A percentile compares a stretch with the other conserved stretches of the same genome.
Conservation (phyloP, 1,140 invertebrate species). For the Agrypnia vestita region DNA sequence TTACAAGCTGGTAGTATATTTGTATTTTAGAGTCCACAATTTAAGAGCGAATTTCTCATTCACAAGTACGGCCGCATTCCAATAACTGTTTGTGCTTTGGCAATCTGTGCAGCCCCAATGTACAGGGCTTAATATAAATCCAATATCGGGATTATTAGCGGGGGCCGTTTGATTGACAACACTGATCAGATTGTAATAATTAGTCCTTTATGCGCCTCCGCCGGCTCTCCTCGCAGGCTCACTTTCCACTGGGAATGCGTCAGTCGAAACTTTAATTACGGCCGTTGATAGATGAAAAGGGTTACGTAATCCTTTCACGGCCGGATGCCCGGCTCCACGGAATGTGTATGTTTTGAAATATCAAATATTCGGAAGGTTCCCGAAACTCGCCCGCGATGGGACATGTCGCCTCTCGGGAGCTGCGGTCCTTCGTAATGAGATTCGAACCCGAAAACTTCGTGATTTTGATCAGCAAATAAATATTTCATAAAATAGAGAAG, state of each 20-base stretch:
- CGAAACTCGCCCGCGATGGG: constrained; percentile 19
- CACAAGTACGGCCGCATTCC: neutral
- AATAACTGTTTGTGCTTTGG: constrained; percentile 13
- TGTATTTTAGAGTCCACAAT: too few relatives aligned
- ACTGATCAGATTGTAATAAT: constrained; percentile 60
- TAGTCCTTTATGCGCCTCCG: constrained; percentile 50
- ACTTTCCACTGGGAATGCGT: constrained; percentile 49
- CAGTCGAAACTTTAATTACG: constrained; percentile 60
- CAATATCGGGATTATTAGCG: constrained; percentile 54
- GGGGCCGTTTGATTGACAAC: constrained; percentile 57
- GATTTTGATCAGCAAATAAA: constrained; percentile 53
- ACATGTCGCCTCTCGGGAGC: constrained; percentile 24
- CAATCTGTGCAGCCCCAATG: constrained; percentile 31
- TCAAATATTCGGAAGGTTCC: constrained; percentile 58
- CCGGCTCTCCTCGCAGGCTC: constrained; percentile 2
- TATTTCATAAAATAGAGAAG: constrained; percentile 14
- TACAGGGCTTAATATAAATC: constrained; percentile 48
- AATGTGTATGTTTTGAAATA: constrained; percentile 60
- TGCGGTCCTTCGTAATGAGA: constrained; percentile 50
- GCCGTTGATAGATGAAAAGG: constrained; percentile 59
- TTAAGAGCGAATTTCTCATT: neutral
- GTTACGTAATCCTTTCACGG: constrained; percentile 58
- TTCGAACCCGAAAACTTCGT: constrained; percentile 60
- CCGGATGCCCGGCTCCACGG: constrained; percentile 49
- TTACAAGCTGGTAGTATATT: too few relatives aligned